Conservation (phyloP, 2,888 invertebrate species). For the Caenorhabditis panamensis region DNA sequence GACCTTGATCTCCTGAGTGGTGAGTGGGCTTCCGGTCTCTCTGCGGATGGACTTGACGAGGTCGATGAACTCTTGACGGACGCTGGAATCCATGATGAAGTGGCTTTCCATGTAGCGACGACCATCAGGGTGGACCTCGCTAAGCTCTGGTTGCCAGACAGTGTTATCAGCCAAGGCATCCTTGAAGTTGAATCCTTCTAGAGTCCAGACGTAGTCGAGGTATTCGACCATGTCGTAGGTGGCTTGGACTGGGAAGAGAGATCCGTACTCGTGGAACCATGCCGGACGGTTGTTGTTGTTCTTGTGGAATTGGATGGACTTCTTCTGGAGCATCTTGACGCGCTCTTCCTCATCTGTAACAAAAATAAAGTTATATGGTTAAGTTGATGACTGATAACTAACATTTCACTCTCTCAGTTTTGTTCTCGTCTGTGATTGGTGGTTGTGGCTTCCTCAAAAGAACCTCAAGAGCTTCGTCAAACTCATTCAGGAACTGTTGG, state of each 20-base stretch:
- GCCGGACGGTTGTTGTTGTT: conserved; percentile 11
- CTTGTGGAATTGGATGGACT: background rate
- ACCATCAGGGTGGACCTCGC: background rate
- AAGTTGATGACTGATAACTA: background rate
- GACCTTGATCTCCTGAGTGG: background rate
- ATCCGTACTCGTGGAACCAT: conserved; percentile 12
- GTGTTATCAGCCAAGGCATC: background rate
- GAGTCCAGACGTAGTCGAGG: background rate
- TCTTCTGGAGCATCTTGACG: background rate
- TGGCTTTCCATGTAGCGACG: conserved; percentile 7
- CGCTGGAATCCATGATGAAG: conserved; percentile 20
- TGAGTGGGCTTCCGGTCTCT: background rate
- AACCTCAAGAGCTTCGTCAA: background rate
- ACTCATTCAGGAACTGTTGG: background rate
- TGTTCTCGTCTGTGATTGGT: background rate
- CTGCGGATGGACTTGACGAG: background rate
- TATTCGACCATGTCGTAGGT: conserved; percentile 34
- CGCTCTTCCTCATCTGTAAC: conserved; percentile 13
- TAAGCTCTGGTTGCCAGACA: conserved; percentile 14
- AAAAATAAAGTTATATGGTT: background rate
- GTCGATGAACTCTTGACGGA: conserved; percentile 17
- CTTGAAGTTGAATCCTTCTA: background rate
- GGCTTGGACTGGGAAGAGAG: conserved; percentile 15
- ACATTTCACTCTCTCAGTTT: background rate
- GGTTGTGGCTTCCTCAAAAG: background rate